Conservation (phyloP, 2,797 vertebrate genomes). For the Chelon labrosus region DNA sequence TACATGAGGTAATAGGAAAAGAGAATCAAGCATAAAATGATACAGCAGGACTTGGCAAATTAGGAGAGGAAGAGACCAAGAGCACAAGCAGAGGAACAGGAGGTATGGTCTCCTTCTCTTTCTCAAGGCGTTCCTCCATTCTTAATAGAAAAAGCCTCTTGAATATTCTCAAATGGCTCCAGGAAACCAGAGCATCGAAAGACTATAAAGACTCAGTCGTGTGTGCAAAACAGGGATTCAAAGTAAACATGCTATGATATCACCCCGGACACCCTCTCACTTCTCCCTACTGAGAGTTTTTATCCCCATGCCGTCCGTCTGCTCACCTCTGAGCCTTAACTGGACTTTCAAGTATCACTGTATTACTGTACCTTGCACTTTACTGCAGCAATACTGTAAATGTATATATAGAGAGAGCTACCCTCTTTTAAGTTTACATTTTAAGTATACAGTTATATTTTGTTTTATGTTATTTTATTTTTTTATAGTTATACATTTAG, state of each 20-base stretch:
- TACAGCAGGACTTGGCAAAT: constrained; percentile 50
- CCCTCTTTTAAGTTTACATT: too few species aligned
- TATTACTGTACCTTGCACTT: too few species aligned
- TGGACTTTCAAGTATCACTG: too few species aligned
- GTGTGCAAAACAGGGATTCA: neutral
- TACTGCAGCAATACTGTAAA: too few species aligned
- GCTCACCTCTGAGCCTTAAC: too few species aligned
- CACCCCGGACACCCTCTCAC: too few species aligned
- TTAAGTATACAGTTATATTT: too few species aligned
- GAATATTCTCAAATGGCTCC: constrained; percentile 24
- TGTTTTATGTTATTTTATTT: too few species aligned
- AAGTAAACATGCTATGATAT: neutral
- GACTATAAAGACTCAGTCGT: neutral
- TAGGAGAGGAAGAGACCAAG: constrained; percentile 22
- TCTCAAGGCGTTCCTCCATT: constrained; percentile 7
- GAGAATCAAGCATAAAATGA: constrained; percentile 53
- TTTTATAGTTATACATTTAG: too few species aligned
- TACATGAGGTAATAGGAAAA: constrained; percentile 58
- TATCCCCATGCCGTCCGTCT: too few species aligned
- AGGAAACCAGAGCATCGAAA: neutral
- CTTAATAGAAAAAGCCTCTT: constrained; percentile 21
- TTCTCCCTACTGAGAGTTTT: too few species aligned
- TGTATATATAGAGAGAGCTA: too few species aligned
- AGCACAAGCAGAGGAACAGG: constrained; percentile 21
- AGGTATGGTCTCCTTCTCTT: constrained; percentile 2